Base-by-base conservation (phyloP, 2,113 vertebrate genomes). In the Carlito syrichta region DNA sequence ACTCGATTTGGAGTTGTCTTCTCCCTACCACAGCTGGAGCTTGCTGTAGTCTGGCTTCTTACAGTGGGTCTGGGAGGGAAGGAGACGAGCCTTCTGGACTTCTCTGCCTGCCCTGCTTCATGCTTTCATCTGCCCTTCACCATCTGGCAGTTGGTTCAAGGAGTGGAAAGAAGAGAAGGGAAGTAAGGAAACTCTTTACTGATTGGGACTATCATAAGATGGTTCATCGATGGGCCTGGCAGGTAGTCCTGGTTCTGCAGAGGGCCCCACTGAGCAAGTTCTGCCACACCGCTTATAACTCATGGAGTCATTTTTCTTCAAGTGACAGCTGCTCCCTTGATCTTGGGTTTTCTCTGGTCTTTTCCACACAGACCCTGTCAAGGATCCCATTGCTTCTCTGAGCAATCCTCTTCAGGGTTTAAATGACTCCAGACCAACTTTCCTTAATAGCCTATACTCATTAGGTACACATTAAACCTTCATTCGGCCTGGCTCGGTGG, bases 41-140 rank as follows among this genome's bases (percentile, higher is more conserved):
- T 25, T 81, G 19, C 50, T 79, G 20, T 54, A 38, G 52, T 38
- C n/a, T 43, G 38, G 45, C 45, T 89, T 52, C 56, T 63, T 63
- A 45, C 84, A 25, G 40, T 23, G 32, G 25, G 32, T 5, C 0
- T 3, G 19, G 13, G 35, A 4, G 4, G 1, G 5, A 6, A 10
- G 45, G 5, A 1, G 35, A 4, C 3, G 13, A 35, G 58, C 19
- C 43, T 69, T 62, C 35, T 9, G n/a, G 27, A 43, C 14, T 25
- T 73, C 77, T 48, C 6, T 43, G 35, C 35, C 45, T 40, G 25
- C 20, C 45, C 66, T 89, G 54, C 43, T 35, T 48, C 58, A 4
- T 50, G 8, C 23, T 69, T 48, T 58, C 12, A 79, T 32, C 8
- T 32, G 2, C 40, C 52, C 40, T 45, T 32, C 16, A 30, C 73